A percentile compares a stretch with the other conserved stretches of the same genome.
phyloP scores from a whole-genome alignment of 64 coral and sea anemone genomes.

The Montipora efflorescens region DNA sequence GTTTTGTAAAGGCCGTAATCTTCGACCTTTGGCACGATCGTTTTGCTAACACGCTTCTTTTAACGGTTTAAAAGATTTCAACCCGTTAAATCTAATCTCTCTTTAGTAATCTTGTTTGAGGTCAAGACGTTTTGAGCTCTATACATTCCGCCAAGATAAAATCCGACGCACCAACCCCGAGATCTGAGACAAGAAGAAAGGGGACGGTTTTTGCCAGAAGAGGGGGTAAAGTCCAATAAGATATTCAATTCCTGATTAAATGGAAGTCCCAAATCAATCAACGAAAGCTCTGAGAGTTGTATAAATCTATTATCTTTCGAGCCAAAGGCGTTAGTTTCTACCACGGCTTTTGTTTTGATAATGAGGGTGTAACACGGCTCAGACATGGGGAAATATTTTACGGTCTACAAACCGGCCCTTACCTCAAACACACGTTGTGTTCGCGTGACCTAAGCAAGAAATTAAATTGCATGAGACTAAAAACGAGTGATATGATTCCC shows the following conservation, averaged over 20 bases:
- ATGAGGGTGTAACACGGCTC: not conserved
- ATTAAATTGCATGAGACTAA: not conserved
- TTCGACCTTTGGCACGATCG: constrained; percentile 20
- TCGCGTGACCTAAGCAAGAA: not conserved
- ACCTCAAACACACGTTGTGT: not conserved
- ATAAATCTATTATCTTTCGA: not conserved
- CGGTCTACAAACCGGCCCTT: not conserved
- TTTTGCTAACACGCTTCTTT: not conserved
- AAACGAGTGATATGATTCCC: not conserved
- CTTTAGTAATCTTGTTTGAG: constrained; percentile 36
- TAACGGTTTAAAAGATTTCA: constrained; percentile 33
- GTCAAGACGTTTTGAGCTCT: constrained; percentile 43
- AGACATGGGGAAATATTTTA: constrained; percentile 21
- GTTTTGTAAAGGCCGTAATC: constrained; percentile 20
- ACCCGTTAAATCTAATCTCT: constrained; percentile 31
- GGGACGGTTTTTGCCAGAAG: not conserved
- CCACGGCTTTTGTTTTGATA: constrained; percentile 14
- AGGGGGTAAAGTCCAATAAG: not conserved
- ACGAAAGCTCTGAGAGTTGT: not conserved
- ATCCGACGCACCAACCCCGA: too few species aligned
- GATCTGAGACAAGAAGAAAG: not conserved
- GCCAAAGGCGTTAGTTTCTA: not conserved
- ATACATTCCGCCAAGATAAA: constrained; percentile 21
- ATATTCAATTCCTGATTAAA: not conserved
- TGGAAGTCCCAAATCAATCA: constrained; percentile 11